phyloP scores from a whole-genome alignment of 2,797 vertebrate genomes.

The Valencia hispanica region DNA sequence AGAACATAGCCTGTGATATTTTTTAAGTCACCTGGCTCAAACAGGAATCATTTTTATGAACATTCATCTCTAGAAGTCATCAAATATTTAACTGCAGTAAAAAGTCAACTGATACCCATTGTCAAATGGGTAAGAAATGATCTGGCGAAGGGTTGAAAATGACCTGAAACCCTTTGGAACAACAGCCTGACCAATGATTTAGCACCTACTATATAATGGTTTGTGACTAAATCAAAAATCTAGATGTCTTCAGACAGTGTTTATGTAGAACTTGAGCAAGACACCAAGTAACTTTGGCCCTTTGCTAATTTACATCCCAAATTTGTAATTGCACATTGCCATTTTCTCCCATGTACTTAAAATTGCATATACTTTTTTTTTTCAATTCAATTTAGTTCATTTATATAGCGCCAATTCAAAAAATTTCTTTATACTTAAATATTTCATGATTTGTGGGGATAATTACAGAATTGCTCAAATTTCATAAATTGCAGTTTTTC shows the following conservation, averaged over 20 bases:
- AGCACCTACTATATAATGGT: background rate
- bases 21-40: too few relatives aligned
- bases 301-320: background rate
- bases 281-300: too few relatives aligned
- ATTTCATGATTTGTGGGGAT: background rate
- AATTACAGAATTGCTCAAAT: background rate
- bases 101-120: background rate
- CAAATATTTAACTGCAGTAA: background rate
- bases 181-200: background rate
- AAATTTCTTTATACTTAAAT: background rate
- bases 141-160: background rate
- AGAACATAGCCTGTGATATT: too few relatives aligned
- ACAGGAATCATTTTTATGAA: background rate
- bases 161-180: background rate
- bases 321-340: background rate
- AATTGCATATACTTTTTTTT: background rate
- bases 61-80: background rate
- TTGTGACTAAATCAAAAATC: background rate
- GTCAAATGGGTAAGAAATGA: background rate
- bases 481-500: background rate
- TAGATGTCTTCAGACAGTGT: background rate
- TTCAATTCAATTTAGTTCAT: too few relatives aligned
- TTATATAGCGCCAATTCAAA: too few relatives aligned
- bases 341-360: background rate
- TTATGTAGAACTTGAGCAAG: too few relatives aligned